Evolutionary conservation across 1,140 invertebrate genomes (phyloP).

Genomic region (Neotoxoptera formosana): DNA sequence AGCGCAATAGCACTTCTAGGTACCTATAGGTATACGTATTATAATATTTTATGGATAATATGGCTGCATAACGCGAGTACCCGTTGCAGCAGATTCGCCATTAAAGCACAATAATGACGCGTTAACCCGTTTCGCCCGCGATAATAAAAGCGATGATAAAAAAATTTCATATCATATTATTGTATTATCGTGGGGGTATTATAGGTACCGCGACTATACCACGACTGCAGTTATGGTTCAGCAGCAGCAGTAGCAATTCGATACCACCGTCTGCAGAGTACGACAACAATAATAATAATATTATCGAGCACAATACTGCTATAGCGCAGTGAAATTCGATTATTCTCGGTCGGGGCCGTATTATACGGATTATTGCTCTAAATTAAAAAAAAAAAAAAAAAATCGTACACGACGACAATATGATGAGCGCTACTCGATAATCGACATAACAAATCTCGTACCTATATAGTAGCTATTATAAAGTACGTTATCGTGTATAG

Average conservation of each 20-base stretch:
- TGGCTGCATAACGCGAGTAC: not conserved
- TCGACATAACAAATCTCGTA: not conserved
- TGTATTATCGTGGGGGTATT: no score
- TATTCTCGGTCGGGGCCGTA: not conserved
- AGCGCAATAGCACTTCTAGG: not conserved
- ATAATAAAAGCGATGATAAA: not conserved
- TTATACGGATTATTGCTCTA: not conserved
- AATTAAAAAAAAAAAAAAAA: slow-evolving; percentile 9
- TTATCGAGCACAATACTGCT: not conserved
- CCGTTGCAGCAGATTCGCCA: not conserved
- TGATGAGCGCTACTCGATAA: not conserved
- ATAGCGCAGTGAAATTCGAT: not conserved
- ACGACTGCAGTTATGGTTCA: not conserved
- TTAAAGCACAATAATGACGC: not conserved
- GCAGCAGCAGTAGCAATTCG: not conserved
- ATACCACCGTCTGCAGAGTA: not conserved
- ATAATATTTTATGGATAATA: not conserved
- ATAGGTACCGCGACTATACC: not conserved
- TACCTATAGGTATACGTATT: no score
- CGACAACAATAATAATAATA: not conserved
- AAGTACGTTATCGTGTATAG: no score
- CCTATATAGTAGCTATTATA: no score
- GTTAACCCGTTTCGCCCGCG: not conserved
- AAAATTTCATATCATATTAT: not conserved
- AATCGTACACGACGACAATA: not conserved